Conservation (phyloP, 2,888 invertebrate species). For the Leptopterna dolabrata region DNA sequence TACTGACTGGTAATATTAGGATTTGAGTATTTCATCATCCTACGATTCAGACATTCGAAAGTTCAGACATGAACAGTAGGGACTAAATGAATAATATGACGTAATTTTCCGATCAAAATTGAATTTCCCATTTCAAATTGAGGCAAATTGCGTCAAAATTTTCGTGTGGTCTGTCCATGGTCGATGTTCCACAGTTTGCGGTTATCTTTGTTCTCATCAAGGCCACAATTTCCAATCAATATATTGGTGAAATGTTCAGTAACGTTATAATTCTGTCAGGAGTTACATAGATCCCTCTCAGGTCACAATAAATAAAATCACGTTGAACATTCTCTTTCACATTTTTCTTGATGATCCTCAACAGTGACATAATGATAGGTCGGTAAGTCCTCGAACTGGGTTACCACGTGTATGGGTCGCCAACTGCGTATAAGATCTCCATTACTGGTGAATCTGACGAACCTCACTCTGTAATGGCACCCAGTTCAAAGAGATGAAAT, state of each 20-base stretch:
- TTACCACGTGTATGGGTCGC: neutral
- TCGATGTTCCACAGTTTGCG: too few species aligned
- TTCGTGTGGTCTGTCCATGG: too few species aligned
- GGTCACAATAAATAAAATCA: neutral
- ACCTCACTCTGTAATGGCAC: neutral
- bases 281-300: neutral
- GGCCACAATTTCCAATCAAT: neutral
- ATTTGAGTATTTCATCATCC: too few species aligned
- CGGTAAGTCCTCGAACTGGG: neutral
- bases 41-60: too few species aligned
- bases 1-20: too few species aligned
- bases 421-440: neutral
- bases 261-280: neutral
- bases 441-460: neutral
- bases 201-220: too few species aligned
- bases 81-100: too few species aligned
- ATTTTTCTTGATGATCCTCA: neutral
- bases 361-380: neutral
- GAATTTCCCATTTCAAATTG: too few species aligned
- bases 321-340: neutral
- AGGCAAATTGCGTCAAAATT: too few species aligned
- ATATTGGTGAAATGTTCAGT: neutral
- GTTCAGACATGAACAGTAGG: too few species aligned
- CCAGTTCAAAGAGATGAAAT: neutral
- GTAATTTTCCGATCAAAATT: too few species aligned